These are phyloP conservation scores for Plagodis dolabraria DNA, from an alignment of 2,888 invertebrate species.

Conservation along the genomic window DNA sequence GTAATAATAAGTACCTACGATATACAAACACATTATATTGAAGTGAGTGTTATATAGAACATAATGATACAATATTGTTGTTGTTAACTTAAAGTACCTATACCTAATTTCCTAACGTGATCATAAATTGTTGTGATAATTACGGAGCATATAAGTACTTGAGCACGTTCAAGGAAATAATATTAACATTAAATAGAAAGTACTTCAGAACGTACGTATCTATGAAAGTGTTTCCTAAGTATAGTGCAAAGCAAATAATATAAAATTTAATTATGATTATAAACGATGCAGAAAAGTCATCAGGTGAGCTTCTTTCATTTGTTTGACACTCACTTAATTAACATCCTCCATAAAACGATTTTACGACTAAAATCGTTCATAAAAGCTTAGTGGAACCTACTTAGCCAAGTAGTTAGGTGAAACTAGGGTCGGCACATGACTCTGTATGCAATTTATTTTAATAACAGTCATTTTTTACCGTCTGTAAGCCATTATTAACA, in stretches of 20 bases:
- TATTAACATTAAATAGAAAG: background rate
- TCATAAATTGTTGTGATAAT: background rate
- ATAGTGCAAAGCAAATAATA: too few relatives aligned
- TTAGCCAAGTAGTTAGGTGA: background rate
- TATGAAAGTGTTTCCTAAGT: background rate
- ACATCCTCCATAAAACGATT: background rate
- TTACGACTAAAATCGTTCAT: background rate
- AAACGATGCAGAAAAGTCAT: background rate
- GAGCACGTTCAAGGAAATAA: too few relatives aligned
- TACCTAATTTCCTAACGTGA: background rate
- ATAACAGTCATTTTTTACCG: background rate
- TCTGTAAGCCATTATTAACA: too few relatives aligned
- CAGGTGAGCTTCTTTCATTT: constrained; percentile 4
- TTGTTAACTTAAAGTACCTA: background rate
- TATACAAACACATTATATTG: too few relatives aligned
- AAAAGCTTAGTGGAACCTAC: background rate
- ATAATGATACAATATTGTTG: too few relatives aligned
- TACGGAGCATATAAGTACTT: too few relatives aligned
- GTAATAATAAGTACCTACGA: too few relatives aligned
- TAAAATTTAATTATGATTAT: background rate
- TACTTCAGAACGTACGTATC: background rate
- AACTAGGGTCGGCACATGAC: background rate
- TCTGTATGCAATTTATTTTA: background rate
- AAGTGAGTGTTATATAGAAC: too few relatives aligned
- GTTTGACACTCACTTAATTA: constrained; percentile 1